Conservation (phyloP, 1,140 invertebrate species). For the Amyelois transitella region DNA sequence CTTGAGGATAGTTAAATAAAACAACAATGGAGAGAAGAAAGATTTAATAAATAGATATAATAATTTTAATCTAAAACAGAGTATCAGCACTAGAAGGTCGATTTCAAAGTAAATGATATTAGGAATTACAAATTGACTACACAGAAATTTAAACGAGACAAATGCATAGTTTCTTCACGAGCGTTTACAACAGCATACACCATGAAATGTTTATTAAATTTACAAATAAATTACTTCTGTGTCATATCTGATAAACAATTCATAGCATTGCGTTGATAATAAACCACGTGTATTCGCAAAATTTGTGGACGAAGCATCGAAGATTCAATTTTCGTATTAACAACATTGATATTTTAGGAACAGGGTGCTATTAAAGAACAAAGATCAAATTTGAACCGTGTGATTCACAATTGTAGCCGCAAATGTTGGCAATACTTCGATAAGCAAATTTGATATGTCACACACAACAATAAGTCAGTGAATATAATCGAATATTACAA, state of each 20-base stretch:
- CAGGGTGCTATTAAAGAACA: constrained; percentile 48
- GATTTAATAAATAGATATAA: constrained; percentile 73
- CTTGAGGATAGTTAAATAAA: constrained; percentile 21
- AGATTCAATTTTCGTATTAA: constrained; percentile 1
- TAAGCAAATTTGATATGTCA: constrained; percentile 53
- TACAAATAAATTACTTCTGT: too few species aligned
- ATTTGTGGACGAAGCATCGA: constrained; percentile 10
- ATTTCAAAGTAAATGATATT: constrained; percentile 50
- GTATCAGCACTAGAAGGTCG: constrained; percentile 57
- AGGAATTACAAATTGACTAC: constrained; percentile 58
- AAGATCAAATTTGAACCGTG: constrained; percentile 9
- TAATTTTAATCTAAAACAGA: constrained; percentile 66
- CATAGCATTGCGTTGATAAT: too few species aligned
- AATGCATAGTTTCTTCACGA: constrained; percentile 18
- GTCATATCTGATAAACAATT: too few species aligned
- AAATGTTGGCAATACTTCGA: too few species aligned
- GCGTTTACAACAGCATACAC: too few species aligned
- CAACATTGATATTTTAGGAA: constrained; percentile 24
- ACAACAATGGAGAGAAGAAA: constrained; percentile 61
- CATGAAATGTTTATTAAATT: too few species aligned
- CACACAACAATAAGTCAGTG: constrained; percentile 30
- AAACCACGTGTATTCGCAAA: too few species aligned
- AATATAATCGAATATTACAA: constrained; percentile 14
- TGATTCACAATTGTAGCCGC: too few species aligned
- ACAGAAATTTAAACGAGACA: constrained; percentile 41